Percentiles rank a stretch among this genome's conserved stretches.
These are phyloP conservation scores for Orientallactaga sibirica DNA, from an alignment of 2,797 vertebrate genomes.

Conservation along the genomic window DNA sequence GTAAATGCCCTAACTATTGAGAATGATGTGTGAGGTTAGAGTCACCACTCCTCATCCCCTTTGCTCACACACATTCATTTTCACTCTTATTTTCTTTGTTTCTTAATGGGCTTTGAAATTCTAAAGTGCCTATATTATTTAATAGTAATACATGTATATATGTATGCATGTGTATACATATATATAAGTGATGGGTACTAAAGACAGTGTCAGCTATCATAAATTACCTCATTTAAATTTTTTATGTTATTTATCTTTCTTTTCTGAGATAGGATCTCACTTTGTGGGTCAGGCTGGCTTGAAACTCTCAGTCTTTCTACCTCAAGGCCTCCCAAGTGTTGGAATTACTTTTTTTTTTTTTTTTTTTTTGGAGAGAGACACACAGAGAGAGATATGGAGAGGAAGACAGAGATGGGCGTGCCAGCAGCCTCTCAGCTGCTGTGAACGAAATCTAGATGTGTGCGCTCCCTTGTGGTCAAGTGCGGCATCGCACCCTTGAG, in stretches of 20 bases:
- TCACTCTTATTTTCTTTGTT: slow-evolving; percentile 46
- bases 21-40: slow-evolving; percentile 39
- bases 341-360: not conserved
- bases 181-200: not conserved
- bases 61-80: not conserved
- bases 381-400: too few species aligned
- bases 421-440: too few species aligned
- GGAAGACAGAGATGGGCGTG: too few species aligned
- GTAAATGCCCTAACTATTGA: slow-evolving; percentile 71
- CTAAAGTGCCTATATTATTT: slow-evolving; percentile 55
- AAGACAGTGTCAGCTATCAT: not conserved
- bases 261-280: not conserved
- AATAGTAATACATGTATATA: not conserved
- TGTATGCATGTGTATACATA: not conserved
- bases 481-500: too few species aligned
- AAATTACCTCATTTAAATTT: slow-evolving; percentile 21
- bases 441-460: too few species aligned
- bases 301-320: not conserved
- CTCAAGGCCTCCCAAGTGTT: not conserved
- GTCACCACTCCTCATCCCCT: not conserved
- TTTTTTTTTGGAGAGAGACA: too few species aligned
- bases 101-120: slow-evolving; percentile 59
- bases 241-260: not conserved
- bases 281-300: not conserved
- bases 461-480: too few species aligned